Conservation (phyloP, 1,140 invertebrate species). For the Aleiodes sp. region DNA sequence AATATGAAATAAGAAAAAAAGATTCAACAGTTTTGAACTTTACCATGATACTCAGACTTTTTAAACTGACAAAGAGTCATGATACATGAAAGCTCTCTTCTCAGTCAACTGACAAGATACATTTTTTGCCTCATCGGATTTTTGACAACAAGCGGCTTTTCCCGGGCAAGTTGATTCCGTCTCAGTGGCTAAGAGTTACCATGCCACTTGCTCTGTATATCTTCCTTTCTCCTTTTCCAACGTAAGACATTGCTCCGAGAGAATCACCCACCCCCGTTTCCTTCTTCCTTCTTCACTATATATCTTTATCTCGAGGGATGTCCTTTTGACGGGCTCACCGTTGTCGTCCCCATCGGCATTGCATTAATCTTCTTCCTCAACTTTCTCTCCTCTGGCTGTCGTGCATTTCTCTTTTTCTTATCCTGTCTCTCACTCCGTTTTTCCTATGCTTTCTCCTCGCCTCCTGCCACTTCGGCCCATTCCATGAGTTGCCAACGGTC, state of each 20-base stretch:
- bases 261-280: no score
- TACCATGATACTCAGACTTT: not conserved
- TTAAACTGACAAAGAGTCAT: not conserved
- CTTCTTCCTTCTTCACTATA: no score
- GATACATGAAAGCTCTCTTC: constrained; percentile 3
- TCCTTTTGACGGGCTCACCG: constrained; percentile 54
- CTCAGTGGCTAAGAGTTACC: constrained; percentile 26
- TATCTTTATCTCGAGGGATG: constrained; percentile 49
- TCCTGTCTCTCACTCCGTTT: not conserved
- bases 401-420: not conserved
- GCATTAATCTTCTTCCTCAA: constrained; percentile 57
- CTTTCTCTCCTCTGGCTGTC: constrained; percentile 26
- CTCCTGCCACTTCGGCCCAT: not conserved
- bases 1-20: not conserved
- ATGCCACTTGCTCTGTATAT: not conserved
- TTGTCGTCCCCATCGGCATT: constrained; percentile 53
- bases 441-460: constrained; percentile 1
- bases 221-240: not conserved
- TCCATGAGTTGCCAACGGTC: constrained; percentile 30
- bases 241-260: constrained; percentile 20
- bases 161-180: constrained; percentile 29
- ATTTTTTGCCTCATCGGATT: constrained; percentile 24
- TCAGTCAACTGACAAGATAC: not conserved
- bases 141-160: constrained; percentile 31
- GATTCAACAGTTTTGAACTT: not conserved